phyloP scores from a whole-genome alignment of 2,888 invertebrate genomes.

The Bombylius major region DNA sequence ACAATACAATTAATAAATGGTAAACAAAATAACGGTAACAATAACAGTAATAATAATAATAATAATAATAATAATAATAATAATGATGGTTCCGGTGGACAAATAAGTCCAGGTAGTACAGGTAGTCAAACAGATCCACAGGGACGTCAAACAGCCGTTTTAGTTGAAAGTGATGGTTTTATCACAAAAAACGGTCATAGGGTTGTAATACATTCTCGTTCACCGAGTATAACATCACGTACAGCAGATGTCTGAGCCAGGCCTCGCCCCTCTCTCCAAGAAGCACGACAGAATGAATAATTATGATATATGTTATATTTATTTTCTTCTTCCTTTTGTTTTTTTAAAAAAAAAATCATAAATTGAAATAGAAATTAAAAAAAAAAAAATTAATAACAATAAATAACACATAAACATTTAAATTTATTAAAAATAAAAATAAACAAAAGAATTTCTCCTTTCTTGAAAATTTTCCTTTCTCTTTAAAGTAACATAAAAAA shows the following conservation, averaged over 20 bases:
- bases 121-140: conserved; percentile 26
- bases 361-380: conserved; percentile 1
- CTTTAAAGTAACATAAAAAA: too few relatives aligned
- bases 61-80: neutral
- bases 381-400: too few relatives aligned
- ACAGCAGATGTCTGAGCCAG: conserved; percentile 77
- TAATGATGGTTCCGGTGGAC: conserved; percentile 19
- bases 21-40: neutral
- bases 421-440: too few relatives aligned
- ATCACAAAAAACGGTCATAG: conserved; percentile 79
- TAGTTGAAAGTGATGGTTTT: conserved; percentile 72
- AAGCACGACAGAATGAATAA: conserved; percentile 36
- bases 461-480: too few relatives aligned
- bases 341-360: conserved; percentile 1
- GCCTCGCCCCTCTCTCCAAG: conserved; percentile 59
- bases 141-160: conserved; percentile 64
- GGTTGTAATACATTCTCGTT: conserved; percentile 80
- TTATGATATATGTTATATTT: neutral
- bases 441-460: too few relatives aligned
- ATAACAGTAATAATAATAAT: neutral
- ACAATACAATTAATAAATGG: neutral
- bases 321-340: neutral
- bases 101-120: conserved; percentile 24
- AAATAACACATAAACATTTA: too few relatives aligned
- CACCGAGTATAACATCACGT: conserved; percentile 71